Base-by-base conservation (phyloP, 2,888 invertebrate species). In the Apodemia hepburni region DNA sequence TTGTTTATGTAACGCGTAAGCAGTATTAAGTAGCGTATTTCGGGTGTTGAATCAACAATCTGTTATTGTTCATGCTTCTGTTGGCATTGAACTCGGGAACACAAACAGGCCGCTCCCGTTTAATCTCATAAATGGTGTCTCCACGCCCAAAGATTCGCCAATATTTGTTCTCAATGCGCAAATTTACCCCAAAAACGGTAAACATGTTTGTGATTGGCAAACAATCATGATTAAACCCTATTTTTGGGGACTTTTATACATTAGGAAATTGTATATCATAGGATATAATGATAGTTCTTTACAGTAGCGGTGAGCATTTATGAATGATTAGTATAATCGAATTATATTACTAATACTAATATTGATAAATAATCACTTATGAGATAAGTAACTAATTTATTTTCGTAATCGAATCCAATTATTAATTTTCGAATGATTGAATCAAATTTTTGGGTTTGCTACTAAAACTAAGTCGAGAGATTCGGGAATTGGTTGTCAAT, bases 81-180 rank as follows among this genome's bases (percentile, higher is more conserved):
- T 51, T 51, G 51, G 18, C 51, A 51, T 27, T 51, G 51, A 22
- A 12, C 51, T 51, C 51, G 22, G 51, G 51, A 22, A 15, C 27
- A 27, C 51, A 54, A 54, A 54, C 22, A 27, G 12, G 12, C 54
- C 27, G 22, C 54, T 27, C 54, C 54, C 12, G 27, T 54, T 3
- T 27, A 54, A 54, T 54, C 54, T 54, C 54, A 27, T 54, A 54
- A 22, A 54, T 15, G 42, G 15, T 42, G 27, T 2, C 54, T 15
- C 54, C 5, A 12, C 18, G 22, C 22, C 6, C 54, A 11, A 42
- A 42, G 27, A 54, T 54, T 54, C 18, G 7, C 27, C 54, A 54
- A 54, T 54, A 27, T 54, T 54, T 27, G 15, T 5, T 27, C 51
- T 18, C 18, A 49, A 49, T 18, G 17, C 17, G 17, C 17, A 18